Evolutionary conservation across 2,888 invertebrate species (phyloP), one percentile per base, ranked within the genome.

Genomic region (Reticulitermes lucifugus): DNA sequence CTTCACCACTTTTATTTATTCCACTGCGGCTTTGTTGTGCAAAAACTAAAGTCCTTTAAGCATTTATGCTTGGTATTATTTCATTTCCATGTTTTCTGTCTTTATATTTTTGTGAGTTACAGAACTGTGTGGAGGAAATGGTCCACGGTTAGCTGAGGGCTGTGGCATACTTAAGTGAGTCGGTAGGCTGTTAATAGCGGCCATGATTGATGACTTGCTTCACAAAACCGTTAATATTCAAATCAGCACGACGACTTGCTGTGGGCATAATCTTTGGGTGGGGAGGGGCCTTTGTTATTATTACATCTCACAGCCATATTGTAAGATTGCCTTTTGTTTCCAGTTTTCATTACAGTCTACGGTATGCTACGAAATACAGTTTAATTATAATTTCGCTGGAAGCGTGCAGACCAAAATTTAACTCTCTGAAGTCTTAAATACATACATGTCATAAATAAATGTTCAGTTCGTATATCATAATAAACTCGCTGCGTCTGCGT

Each of bases 261-360:
- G 46, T 46, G 46, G 46, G 46, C 46, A 46, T 46, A 46, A 46
- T 46, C 46, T 46, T 12, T 6, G 35, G 21, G 21, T 21, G 55
- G 14, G 21, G 55, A 6, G n/a, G 21, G 6, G 60, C 60, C 6
- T 60, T 60, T 60, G 60, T 60, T 60, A 60, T 60, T 60, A 60
- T 60, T 60, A 60, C 60, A 1, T 60, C 21, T 6, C 60, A 22
- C 60, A 18, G 60, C n/a, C 60, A n/a, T 29, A 71, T 71, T 71
- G 71, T 71, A 71, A 71, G 71, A 71, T 71, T 71, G 71, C 18
- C 71, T 71, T 71, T 71, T 71, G 71, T 71, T 71, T 71, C 35
- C 71, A 71, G n/a, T 21, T 60, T 60, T 60, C 60, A 60, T 60
- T 60, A 60, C 21, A 60, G 22, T 21, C 12, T 59, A 59, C 12